phyloP scores from a whole-genome alignment of 2,113 vertebrate genomes.

The Corvus cornix region DNA sequence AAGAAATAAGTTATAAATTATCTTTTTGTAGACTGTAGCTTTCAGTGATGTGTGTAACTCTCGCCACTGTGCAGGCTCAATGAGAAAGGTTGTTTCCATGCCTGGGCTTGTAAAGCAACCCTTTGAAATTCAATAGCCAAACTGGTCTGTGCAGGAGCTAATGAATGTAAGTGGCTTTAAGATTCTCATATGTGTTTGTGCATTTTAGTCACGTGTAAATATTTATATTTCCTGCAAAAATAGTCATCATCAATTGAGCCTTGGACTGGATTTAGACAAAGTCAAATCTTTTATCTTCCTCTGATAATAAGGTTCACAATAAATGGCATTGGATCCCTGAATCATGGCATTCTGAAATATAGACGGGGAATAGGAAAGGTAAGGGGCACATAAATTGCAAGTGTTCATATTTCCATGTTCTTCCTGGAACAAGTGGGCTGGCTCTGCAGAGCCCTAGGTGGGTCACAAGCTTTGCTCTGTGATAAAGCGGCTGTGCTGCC shows the following conservation, averaged over 20 bases:
- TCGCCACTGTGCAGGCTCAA: neutral
- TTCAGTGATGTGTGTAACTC: neutral
- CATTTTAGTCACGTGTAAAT: neutral
- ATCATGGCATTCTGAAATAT: neutral
- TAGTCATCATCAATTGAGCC: neutral
- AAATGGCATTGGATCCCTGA: neutral
- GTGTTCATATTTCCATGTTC: neutral
- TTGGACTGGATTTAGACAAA: neutral
- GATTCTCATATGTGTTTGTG: neutral
- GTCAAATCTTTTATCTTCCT: neutral
- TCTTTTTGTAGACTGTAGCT: neutral
- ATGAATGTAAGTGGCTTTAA: neutral
- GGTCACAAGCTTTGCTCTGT: neutral
- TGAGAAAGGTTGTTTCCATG: neutral
- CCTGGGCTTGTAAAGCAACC: neutral
- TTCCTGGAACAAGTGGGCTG: neutral
- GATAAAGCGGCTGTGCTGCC: accelerated
- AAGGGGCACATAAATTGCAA: neutral
- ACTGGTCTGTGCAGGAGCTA: neutral
- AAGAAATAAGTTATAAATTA: neutral
- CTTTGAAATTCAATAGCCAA: slow-evolving; percentile 21
- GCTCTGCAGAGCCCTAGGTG: neutral
- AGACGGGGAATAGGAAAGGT: neutral
- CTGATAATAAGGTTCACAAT: neutral
- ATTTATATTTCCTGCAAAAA: neutral